Conservation (phyloP, 2,113 vertebrate genomes). For the Psittacara wagleri region DNA sequence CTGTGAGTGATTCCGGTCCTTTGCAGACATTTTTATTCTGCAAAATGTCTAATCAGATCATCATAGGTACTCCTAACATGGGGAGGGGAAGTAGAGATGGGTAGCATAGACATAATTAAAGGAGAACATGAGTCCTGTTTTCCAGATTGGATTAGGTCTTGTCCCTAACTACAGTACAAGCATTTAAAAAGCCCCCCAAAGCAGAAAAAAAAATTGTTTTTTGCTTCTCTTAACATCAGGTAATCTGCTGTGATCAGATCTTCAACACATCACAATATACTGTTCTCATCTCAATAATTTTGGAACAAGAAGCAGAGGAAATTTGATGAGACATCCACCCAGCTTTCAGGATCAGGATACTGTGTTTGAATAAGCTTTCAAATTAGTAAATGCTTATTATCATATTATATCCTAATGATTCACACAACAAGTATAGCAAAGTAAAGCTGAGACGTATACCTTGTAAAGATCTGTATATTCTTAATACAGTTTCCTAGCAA, state of each 20-base stretch:
- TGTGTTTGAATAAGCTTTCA: neutral
- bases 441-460: neutral
- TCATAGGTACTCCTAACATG: neutral
- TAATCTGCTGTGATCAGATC: neutral
- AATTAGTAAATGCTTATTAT: neutral
- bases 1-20: neutral
- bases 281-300: neutral
- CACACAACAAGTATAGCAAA: neutral
- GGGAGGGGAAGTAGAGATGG: neutral
- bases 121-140: neutral
- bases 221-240: neutral
- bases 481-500: neutral
- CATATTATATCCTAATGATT: neutral
- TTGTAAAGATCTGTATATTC: neutral
- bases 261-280: neutral
- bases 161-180: neutral
- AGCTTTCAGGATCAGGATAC: neutral
- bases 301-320: neutral
- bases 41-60: neutral
- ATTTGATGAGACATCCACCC: neutral
- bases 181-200: neutral
- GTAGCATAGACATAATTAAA: neutral
- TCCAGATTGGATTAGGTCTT: neutral
- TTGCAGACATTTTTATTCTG: neutral
- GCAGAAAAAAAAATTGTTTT: neutral